phyloP scores from a whole-genome alignment of 2,113 vertebrate genomes.

The Dermatemys mawii region DNA sequence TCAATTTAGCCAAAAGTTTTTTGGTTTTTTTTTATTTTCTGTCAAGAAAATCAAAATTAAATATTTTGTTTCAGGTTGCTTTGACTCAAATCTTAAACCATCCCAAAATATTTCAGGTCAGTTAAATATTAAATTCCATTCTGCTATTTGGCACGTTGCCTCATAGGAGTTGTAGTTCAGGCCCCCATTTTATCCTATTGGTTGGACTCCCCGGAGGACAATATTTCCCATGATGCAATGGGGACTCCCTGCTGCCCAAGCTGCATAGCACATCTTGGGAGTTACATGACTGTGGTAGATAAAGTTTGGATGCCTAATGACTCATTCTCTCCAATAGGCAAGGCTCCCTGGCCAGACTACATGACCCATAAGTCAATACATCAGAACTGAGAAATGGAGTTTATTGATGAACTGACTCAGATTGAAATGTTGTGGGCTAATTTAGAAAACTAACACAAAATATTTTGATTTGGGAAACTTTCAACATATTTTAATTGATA shows the following conservation, averaged over 20 bases:
- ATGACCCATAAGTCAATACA: background rate
- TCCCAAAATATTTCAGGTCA: background rate
- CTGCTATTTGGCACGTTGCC: background rate
- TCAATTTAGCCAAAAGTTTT: background rate
- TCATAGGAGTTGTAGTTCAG: background rate
- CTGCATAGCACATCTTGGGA: background rate
- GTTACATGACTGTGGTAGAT: background rate
- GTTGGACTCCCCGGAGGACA: background rate
- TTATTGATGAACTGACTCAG: background rate
- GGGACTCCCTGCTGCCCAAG: background rate
- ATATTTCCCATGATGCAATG: background rate
- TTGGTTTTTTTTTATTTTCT: background rate
- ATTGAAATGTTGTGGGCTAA: background rate
- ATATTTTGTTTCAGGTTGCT: too few species aligned
- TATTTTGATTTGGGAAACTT: too few species aligned
- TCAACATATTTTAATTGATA: too few species aligned
- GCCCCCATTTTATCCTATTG: background rate
- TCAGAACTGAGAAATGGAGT: background rate
- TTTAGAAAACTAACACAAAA: background rate
- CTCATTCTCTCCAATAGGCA: background rate
- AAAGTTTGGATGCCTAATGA: background rate
- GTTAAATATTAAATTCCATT: background rate
- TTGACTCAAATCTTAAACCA: background rate
- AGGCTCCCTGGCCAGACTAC: background rate
- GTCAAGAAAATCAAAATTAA: background rate